Evolutionary conservation across 2,797 vertebrate species (phyloP).

Genomic region (Columba guinea): DNA sequence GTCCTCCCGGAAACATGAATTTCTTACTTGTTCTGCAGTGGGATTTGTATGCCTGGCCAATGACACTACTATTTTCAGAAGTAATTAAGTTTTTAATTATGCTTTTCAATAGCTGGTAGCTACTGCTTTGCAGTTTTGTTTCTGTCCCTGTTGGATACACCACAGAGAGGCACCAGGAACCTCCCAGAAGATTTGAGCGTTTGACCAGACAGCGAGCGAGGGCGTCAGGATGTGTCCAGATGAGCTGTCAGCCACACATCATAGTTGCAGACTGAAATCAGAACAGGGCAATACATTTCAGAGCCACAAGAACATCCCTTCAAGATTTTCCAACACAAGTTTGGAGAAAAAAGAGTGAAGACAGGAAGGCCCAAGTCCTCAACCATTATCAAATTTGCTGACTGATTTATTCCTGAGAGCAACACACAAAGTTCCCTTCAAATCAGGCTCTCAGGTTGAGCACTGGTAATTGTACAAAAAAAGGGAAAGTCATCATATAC

Average conservation of each 20-base stretch:
- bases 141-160: background rate
- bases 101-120: constrained; percentile 25
- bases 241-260: background rate
- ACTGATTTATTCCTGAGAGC: background rate
- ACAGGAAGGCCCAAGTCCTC: background rate
- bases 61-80: constrained; percentile 22
- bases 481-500: background rate
- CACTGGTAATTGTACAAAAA: background rate
- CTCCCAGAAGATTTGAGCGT: background rate
- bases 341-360: background rate
- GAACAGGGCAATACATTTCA: background rate
- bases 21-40: constrained; percentile 20
- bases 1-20: background rate
- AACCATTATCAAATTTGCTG: background rate
- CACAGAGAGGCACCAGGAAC: background rate
- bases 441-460: background rate
- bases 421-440: background rate
- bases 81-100: constrained; percentile 43
- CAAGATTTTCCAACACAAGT: background rate
- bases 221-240: background rate
- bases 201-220: background rate
- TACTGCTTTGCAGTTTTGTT: constrained; percentile 8
- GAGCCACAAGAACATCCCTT: background rate
- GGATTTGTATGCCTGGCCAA: constrained; percentile 33
- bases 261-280: background rate